These are phyloP conservation scores for Synergus japonicus DNA, from an alignment of 2,888 invertebrate genomes.

Conservation along the genomic window DNA sequence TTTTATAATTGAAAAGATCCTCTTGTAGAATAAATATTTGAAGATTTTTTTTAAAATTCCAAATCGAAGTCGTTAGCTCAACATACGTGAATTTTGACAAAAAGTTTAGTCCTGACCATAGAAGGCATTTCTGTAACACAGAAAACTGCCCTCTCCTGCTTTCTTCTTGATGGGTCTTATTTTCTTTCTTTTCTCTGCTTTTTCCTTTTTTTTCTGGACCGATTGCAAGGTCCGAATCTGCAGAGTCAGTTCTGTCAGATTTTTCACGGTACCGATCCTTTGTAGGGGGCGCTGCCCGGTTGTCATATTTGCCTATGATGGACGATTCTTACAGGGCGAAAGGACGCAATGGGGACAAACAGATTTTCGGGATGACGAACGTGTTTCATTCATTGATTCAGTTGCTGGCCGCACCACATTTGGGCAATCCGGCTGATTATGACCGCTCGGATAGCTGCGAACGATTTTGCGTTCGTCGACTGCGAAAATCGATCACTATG, in stretches of 20 bases:
- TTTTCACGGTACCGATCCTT: conserved; percentile 74
- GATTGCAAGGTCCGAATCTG: conserved; percentile 71
- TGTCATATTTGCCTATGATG: conserved; percentile 78
- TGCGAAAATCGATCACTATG: conserved; percentile 47
- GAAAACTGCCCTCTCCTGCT: conserved; percentile 31
- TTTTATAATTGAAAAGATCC: too few species aligned
- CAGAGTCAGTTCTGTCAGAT: conserved; percentile 73
- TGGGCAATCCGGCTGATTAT: conserved; percentile 73
- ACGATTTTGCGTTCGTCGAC: conserved; percentile 61
- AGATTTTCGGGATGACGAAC: conserved; percentile 72
- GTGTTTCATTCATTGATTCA: conserved; percentile 68
- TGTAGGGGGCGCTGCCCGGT: conserved; percentile 71
- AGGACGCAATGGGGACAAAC: conserved; percentile 65
- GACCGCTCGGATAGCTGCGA: conserved; percentile 65
- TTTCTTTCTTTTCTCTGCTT: conserved; percentile 39
- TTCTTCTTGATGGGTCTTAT: conserved; percentile 24
- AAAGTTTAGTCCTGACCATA: conserved; percentile 20
- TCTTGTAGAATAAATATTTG: too few species aligned
- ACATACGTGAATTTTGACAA: neutral
- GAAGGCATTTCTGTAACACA: conserved; percentile 6
- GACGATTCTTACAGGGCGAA: conserved; percentile 69
- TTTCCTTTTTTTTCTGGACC: conserved; percentile 51
- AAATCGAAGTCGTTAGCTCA: neutral
- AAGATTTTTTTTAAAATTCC: neutral
- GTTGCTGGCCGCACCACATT: conserved; percentile 66